A percentile compares a stretch with the other conserved stretches of the same genome.
These are phyloP conservation scores for Burhinus oedicnemus DNA, from an alignment of 2,113 vertebrate genomes.

Conservation along the genomic window DNA sequence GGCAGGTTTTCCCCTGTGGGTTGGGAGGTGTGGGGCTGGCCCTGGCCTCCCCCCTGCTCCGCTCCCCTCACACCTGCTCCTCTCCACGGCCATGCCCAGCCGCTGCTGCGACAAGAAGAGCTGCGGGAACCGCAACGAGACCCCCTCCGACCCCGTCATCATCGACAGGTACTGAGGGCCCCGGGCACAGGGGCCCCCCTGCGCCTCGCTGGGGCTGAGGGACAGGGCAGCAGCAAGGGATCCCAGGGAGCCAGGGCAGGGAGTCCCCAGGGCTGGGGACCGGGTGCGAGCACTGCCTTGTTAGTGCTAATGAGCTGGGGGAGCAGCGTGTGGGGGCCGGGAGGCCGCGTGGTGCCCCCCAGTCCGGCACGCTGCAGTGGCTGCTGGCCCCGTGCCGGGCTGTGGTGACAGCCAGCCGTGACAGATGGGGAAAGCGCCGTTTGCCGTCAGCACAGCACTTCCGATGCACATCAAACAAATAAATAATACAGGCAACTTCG, in stretches of 20 bases:
- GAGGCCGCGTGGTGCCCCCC: not conserved
- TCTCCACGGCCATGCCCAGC: constrained; percentile 57
- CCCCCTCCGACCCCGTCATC: constrained; percentile 96
- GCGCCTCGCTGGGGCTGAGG: rapidly evolving
- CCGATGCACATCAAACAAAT: not conserved
- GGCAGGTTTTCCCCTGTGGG: not conserved
- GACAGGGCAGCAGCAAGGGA: not conserved
- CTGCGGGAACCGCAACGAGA: constrained; percentile 97
- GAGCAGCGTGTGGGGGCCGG: not conserved
- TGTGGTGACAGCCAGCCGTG: not conserved
- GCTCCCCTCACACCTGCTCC: not conserved
- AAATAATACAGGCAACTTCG: not conserved
- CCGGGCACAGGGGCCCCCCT: rapidly evolving
- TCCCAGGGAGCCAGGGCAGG: not conserved
- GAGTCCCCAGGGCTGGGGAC: not conserved
- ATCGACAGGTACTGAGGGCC: constrained; percentile 87
- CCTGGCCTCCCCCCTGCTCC: no score
- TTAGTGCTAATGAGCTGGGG: not conserved
- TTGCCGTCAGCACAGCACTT: not conserved
- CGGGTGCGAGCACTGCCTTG: not conserved
- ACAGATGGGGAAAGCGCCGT: not conserved
- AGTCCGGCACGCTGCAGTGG: not conserved
- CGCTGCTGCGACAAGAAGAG: constrained; percentile 98
- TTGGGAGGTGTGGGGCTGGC: not conserved
- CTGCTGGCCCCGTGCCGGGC: not conserved